Conservation (phyloP, 2,888 invertebrate genomes). For the Drepanosiphum platanoidis region DNA sequence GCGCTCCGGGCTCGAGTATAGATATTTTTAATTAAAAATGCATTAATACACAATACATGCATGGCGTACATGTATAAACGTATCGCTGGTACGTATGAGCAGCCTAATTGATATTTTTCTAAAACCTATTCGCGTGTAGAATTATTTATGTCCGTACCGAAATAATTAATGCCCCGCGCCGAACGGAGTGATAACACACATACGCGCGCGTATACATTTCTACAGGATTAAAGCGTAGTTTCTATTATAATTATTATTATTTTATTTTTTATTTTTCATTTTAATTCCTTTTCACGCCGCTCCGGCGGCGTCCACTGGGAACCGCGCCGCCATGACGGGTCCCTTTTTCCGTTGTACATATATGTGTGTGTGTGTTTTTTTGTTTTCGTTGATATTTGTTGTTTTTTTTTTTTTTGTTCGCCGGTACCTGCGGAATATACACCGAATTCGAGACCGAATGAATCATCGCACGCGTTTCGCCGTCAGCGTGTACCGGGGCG, state of each 20-base stretch:
- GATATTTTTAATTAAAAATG: slow-evolving; percentile 44
- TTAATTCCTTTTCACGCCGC: not conserved
- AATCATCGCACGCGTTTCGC: slow-evolving; percentile 39
- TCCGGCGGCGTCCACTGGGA: not conserved
- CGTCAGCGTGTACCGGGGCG: too few species aligned
- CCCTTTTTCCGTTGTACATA: too few species aligned
- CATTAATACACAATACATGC: not conserved
- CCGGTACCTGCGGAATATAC: too few species aligned
- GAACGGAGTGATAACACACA: not conserved
- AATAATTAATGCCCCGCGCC: not conserved
- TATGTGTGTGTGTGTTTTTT: too few species aligned
- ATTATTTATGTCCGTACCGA: not conserved
- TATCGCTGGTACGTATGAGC: not conserved
- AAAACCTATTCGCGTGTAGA: not conserved
- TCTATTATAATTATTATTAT: too few species aligned
- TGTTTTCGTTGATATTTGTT: too few species aligned
- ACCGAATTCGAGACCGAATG: slow-evolving; percentile 2
- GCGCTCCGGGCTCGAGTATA: not conserved
- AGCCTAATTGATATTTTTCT: slow-evolving; percentile 27
- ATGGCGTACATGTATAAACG: not conserved
- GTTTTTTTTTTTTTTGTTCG: too few species aligned
- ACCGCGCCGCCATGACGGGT: too few species aligned
- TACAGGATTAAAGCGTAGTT: not conserved
- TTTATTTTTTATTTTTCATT: not conserved
- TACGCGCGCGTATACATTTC: not conserved